These are phyloP conservation scores for Ptyas mucosa DNA, from an alignment of 2,113 vertebrate genomes.

Conservation along the genomic window DNA sequence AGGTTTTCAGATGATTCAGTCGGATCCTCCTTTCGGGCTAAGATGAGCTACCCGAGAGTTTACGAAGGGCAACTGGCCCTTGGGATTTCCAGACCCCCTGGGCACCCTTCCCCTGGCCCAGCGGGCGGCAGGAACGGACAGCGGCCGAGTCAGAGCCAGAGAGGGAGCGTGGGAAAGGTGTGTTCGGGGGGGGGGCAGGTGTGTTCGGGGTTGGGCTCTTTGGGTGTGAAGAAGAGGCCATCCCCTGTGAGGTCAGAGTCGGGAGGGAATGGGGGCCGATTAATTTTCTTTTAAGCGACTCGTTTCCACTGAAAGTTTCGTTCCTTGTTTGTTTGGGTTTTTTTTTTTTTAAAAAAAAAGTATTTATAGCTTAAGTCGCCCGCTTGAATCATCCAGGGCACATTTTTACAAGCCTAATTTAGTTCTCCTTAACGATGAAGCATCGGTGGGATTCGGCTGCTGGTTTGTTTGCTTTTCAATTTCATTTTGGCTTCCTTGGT, in stretches of 20 bases:
- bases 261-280: not conserved
- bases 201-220: not conserved
- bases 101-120: not conserved
- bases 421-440: not conserved
- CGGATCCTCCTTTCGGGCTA: not conserved
- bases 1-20: not conserved
- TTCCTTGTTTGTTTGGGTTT: no score
- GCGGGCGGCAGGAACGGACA: slow-evolving; percentile 41
- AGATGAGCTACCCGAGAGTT: not conserved
- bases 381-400: not conserved
- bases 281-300: not conserved
- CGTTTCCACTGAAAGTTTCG: not conserved
- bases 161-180: not conserved
- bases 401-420: not conserved
- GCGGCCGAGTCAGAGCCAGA: slow-evolving; percentile 24
- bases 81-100: not conserved
- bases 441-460: not conserved
- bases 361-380: not conserved
- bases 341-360: not conserved
- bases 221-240: not conserved
- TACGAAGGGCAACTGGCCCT: not conserved
- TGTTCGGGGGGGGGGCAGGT: rapidly evolving
- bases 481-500: not conserved
- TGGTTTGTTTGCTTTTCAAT: not conserved
- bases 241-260: rapidly evolving